A percentile compares a stretch with the other conserved stretches of the same genome.
Conservation (phyloP, 2,113 vertebrate genomes). For the Daphoenositta chrysoptera region DNA sequence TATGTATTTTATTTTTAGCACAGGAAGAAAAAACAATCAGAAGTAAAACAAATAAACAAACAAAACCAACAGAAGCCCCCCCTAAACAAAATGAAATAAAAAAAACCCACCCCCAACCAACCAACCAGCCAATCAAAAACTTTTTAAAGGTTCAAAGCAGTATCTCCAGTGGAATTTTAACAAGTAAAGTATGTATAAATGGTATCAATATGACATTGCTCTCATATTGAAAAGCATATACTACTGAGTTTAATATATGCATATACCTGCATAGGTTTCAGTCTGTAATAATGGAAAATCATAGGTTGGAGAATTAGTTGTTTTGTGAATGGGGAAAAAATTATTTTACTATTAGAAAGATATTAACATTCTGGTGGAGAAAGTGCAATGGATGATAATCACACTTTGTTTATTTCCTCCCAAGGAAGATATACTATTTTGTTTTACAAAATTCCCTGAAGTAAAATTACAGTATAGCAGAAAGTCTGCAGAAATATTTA, state of each 20-base stretch:
- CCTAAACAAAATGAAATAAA: rapidly evolving
- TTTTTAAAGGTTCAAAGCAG: not conserved
- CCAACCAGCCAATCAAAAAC: no score
- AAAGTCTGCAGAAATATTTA: not conserved
- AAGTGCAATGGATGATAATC: not conserved
- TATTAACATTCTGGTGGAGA: not conserved
- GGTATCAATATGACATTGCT: not conserved
- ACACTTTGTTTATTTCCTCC: not conserved
- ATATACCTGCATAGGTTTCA: not conserved
- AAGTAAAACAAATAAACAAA: not conserved
- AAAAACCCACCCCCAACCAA: not conserved
- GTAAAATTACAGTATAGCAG: not conserved
- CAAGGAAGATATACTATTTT: not conserved
- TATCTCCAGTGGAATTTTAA: not conserved
- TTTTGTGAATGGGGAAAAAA: not conserved
- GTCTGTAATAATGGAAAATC: not conserved
- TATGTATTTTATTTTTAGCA: not conserved
- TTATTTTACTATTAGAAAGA: not conserved
- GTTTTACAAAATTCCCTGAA: not conserved
- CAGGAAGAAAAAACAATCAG: not conserved
- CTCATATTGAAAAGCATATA: not conserved
- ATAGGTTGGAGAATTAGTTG: not conserved
- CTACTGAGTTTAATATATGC: not conserved
- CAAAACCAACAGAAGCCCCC: not conserved
- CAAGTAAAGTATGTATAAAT: not conserved